Evolutionary conservation across 2,888 invertebrate genomes (phyloP).

Genomic region (Trichacis sp.): DNA sequence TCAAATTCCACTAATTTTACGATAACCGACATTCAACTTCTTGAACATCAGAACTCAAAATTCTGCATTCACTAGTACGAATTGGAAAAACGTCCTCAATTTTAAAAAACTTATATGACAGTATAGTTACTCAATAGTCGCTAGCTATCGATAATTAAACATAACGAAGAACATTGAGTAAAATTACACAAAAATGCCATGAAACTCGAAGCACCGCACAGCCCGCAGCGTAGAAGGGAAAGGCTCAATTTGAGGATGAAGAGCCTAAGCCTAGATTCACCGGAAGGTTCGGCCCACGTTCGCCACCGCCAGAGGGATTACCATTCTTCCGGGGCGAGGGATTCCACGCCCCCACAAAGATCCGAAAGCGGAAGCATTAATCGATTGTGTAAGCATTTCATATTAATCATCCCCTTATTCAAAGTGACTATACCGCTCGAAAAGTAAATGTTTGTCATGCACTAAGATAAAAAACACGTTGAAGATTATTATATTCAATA

Average conservation of each 20-base stretch:
- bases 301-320: constrained; percentile 77
- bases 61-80: too few relatives aligned
- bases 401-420: too few relatives aligned
- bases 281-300: constrained; percentile 89
- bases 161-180: constrained; percentile 24
- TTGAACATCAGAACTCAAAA: too few relatives aligned
- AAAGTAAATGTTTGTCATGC: too few relatives aligned
- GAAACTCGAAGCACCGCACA: constrained; percentile 83
- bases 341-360: constrained; percentile 63
- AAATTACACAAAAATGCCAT: constrained; percentile 50
- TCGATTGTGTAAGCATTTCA: constrained; percentile 65
- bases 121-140: constrained; percentile 7
- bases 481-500: too few relatives aligned
- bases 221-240: constrained; percentile 86
- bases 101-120: too few relatives aligned
- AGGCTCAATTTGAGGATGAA: constrained; percentile 98
- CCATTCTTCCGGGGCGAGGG: constrained; percentile 58
- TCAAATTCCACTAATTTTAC: too few relatives aligned
- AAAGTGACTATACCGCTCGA: too few relatives aligned
- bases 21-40: too few relatives aligned
- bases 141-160: constrained; percentile 15
- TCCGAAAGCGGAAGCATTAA: constrained; percentile 67
- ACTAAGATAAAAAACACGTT: too few relatives aligned
- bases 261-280: constrained; percentile 95
- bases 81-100: too few relatives aligned